phyloP scores from a whole-genome alignment of 23 tunicate species.

The Trididemnum clinides region DNA sequence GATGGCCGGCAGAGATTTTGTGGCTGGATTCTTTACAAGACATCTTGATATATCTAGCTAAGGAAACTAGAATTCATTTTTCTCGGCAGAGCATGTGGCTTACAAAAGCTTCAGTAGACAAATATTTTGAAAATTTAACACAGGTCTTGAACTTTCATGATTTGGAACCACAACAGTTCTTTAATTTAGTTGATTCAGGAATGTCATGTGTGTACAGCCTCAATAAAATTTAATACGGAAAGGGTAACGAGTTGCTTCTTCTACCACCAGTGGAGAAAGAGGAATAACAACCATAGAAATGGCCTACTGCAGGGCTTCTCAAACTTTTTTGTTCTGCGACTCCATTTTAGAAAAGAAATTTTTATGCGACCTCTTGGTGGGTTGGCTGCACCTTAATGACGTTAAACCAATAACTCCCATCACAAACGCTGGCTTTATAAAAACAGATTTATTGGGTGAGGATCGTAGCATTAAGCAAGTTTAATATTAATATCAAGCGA shows the following conservation, averaged over 20 bases:
- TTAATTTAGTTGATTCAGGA: slow-evolving; percentile 2
- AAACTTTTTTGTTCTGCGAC: too few relatives aligned
- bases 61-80: neutral
- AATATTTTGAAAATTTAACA: too few relatives aligned
- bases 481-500: too few relatives aligned
- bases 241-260: neutral
- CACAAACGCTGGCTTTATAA: too few relatives aligned
- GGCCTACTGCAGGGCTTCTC: too few relatives aligned
- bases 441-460: too few relatives aligned
- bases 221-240: neutral
- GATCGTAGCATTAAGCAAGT: too few relatives aligned
- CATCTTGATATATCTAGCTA: neutral
- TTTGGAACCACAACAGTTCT: neutral
- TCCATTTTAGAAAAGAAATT: too few relatives aligned
- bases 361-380: too few relatives aligned
- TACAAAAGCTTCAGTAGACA: neutral
- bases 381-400: too few relatives aligned
- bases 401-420: too few relatives aligned
- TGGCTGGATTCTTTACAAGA: neutral
- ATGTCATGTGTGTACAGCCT: neutral
- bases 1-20: slow-evolving; percentile 15
- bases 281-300: neutral
- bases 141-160: neutral
- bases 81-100: neutral
- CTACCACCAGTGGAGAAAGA: slow-evolving; percentile 6